Evolutionary conservation across 2,888 invertebrate species (phyloP).

Genomic region (Plagiodera versicolora): DNA sequence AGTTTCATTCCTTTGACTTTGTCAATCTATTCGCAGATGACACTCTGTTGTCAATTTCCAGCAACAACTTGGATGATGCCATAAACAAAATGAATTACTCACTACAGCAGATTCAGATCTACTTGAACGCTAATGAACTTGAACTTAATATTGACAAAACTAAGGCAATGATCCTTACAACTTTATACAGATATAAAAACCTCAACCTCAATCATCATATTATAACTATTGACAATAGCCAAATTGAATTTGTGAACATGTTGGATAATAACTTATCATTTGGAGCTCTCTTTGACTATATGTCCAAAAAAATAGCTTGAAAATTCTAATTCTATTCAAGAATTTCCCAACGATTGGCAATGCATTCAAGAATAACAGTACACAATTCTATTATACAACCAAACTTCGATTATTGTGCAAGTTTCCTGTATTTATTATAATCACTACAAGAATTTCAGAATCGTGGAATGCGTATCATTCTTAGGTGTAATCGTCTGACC

Average conservation of each 20-base stretch:
- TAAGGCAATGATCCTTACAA: background rate
- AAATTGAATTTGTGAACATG: background rate
- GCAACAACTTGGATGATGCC: background rate
- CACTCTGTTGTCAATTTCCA: background rate
- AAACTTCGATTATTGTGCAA: background rate
- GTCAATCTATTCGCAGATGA: background rate
- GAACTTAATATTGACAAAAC: background rate
- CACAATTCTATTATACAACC: background rate
- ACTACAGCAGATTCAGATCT: background rate
- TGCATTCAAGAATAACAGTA: background rate
- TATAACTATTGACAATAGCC: background rate
- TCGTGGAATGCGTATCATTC: background rate
- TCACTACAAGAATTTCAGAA: background rate
- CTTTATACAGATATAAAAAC: background rate
- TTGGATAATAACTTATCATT: background rate
- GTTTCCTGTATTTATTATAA: background rate
- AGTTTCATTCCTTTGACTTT: background rate
- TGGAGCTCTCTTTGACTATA: background rate
- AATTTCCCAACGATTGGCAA: background rate
- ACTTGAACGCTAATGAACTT: too few species aligned
- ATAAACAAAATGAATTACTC: background rate
- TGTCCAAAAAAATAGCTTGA: background rate
- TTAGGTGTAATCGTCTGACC: background rate
- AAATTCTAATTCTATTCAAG: background rate
- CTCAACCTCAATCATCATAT: background rate